Conservation (phyloP, 2,113 vertebrate species). For the Alaudala cheleensis region DNA sequence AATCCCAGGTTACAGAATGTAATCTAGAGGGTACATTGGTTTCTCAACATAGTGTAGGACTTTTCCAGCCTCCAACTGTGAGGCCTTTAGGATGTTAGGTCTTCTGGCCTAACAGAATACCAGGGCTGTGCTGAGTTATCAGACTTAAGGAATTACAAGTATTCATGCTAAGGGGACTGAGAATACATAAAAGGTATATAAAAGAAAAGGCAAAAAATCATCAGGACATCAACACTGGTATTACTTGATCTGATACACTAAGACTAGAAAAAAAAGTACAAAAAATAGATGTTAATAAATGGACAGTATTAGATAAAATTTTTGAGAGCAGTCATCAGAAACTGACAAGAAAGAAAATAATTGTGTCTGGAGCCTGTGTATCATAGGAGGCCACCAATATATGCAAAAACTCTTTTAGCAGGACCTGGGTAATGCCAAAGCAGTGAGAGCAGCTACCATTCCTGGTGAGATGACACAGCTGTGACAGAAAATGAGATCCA, state of each 20-base stretch:
- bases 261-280: not conserved
- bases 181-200: not conserved
- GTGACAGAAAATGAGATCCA: not conserved
- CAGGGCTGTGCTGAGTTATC: not conserved
- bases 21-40: not conserved
- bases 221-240: not conserved
- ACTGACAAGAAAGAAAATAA: not conserved
- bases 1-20: not conserved
- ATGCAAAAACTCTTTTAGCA: not conserved
- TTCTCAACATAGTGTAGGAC: not conserved
- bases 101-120: not conserved
- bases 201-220: not conserved
- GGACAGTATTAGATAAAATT: not conserved
- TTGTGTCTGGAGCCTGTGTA: not conserved
- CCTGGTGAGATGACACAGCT: not conserved
- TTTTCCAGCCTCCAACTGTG: not conserved
- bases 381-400: too few relatives aligned
- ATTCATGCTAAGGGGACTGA: not conserved
- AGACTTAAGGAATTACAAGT: not conserved
- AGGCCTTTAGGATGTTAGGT: not conserved
- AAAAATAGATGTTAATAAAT: not conserved
- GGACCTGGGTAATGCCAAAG: not conserved
- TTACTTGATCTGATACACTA: not conserved
- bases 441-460: fast-evolving
- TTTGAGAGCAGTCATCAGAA: not conserved